Evolutionary conservation across 2,888 invertebrate species (phyloP).

Genomic region (Gnatocerus cornutus): DNA sequence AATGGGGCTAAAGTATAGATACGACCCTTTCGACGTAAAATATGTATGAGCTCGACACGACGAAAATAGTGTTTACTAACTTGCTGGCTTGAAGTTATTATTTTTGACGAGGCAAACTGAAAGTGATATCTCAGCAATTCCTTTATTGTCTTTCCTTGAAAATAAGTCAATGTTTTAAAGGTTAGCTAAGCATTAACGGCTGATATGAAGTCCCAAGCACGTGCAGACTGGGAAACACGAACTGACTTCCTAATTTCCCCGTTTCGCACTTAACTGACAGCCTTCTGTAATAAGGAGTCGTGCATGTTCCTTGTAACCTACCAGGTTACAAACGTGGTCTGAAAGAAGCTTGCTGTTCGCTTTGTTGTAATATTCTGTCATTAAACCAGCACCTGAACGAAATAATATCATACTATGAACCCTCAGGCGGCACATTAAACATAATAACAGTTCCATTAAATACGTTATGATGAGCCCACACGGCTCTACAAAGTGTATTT

Average conservation of each 20-base stretch:
- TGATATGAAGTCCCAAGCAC: conserved; percentile 51
- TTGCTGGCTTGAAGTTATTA: background rate
- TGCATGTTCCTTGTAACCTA: conserved; percentile 41
- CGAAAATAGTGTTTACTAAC: background rate
- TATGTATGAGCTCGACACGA: background rate
- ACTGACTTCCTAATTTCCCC: conserved; percentile 57
- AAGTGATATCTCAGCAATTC: background rate
- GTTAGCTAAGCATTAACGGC: conserved; percentile 47
- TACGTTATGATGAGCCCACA: conserved; percentile 1
- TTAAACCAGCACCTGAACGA: conserved; percentile 39
- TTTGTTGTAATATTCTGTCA: conserved; percentile 23
- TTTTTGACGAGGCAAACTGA: too few relatives aligned
- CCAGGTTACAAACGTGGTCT: conserved; percentile 42
- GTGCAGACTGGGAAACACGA: conserved; percentile 54
- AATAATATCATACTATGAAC: conserved; percentile 36
- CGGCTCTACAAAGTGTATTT: too few relatives aligned
- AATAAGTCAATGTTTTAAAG: conserved; percentile 52
- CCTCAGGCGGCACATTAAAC: conserved; percentile 27
- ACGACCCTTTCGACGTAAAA: conserved; percentile 1
- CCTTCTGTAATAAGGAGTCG: conserved; percentile 54
- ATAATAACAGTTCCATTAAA: conserved; percentile 30
- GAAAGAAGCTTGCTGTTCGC: conserved; percentile 33
- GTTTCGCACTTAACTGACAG: conserved; percentile 56
- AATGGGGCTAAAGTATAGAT: conserved; percentile 21
- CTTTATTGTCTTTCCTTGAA: background rate